Percentiles rank a stretch among this genome's conserved stretches.
These are phyloP conservation scores for Clavelina lepadiformis DNA, from an alignment of 23 tunicate genomes.

Conservation along the genomic window DNA sequence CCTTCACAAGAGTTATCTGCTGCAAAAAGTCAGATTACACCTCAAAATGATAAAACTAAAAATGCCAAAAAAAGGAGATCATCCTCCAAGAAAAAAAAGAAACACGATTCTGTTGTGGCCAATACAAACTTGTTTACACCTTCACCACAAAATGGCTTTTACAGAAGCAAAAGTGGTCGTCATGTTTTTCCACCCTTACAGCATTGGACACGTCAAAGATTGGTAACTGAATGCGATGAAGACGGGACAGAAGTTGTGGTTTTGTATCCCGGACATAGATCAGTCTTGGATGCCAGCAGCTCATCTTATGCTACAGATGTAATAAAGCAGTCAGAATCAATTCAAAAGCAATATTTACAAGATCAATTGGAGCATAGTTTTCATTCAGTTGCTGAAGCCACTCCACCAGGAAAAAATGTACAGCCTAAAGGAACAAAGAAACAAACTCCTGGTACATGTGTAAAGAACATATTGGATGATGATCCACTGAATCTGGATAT, in stretches of 20 bases:
- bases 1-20: too few relatives aligned
- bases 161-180: constrained; percentile 38
- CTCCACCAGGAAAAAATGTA: too few relatives aligned
- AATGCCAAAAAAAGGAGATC: background rate
- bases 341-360: constrained; percentile 17
- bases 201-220: constrained; percentile 44
- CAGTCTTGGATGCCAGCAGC: background rate
- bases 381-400: too few relatives aligned
- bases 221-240: constrained; percentile 26
- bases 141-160: constrained; percentile 2
- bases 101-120: background rate
- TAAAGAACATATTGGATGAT: too few relatives aligned
- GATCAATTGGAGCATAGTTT: too few relatives aligned
- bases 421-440: too few relatives aligned
- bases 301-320: constrained; percentile 9
- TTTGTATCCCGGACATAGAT: constrained; percentile 27
- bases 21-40: background rate
- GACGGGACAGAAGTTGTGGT: constrained; percentile 25
- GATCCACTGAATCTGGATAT: too few relatives aligned
- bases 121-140: constrained; percentile 4
- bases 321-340: background rate
- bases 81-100: background rate
- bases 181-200: constrained; percentile 44
- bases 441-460: too few relatives aligned
- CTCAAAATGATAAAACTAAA: background rate